Percentiles rank a stretch among this genome's conserved stretches.
Conservation (phyloP, 1,140 invertebrate genomes). For the Drosophila santomea region DNA sequence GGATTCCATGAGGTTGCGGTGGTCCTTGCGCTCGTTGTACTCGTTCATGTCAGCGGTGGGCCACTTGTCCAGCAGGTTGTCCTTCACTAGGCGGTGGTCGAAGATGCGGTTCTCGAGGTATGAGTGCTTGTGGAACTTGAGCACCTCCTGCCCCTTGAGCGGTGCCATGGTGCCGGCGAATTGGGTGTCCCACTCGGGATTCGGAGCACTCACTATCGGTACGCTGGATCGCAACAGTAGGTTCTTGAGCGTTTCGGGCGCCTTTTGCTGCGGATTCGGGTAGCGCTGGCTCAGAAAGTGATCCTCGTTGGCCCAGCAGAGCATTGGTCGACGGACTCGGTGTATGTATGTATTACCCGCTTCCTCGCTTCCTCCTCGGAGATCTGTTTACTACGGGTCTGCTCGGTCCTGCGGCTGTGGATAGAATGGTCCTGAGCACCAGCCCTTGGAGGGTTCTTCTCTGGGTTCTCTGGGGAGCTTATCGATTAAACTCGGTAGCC, state of each 20-base stretch:
- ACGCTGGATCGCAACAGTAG: constrained; percentile 76
- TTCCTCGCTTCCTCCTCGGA: neutral
- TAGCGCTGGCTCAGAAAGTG: constrained; percentile 66
- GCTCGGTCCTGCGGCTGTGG: neutral
- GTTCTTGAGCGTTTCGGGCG: constrained; percentile 76
- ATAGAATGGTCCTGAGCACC: neutral
- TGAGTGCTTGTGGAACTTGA: constrained; percentile 74
- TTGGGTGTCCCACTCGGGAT: constrained; percentile 21
- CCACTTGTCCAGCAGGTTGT: constrained; percentile 82
- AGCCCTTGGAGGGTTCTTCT: neutral
- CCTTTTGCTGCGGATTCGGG: constrained; percentile 64
- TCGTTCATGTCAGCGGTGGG: constrained; percentile 72
- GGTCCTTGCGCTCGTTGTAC: constrained; percentile 81
- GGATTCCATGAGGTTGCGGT: constrained; percentile 84
- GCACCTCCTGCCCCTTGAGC: constrained; percentile 67
- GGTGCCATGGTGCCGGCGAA: constrained; percentile 64
- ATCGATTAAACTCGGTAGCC: constrained; percentile 66
- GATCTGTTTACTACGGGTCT: neutral
- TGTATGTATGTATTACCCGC: neutral
- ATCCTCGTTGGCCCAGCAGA: constrained; percentile 78
- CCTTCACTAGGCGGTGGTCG: constrained; percentile 81
- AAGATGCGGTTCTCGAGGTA: constrained; percentile 83
- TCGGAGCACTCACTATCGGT: constrained; percentile 77
- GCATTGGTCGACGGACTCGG: constrained; percentile 47
- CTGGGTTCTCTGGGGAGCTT: neutral